Percentiles rank a stretch among this genome's conserved stretches.
phyloP scores from a whole-genome alignment of 2,113 vertebrate species.

The Alosa alosa region DNA sequence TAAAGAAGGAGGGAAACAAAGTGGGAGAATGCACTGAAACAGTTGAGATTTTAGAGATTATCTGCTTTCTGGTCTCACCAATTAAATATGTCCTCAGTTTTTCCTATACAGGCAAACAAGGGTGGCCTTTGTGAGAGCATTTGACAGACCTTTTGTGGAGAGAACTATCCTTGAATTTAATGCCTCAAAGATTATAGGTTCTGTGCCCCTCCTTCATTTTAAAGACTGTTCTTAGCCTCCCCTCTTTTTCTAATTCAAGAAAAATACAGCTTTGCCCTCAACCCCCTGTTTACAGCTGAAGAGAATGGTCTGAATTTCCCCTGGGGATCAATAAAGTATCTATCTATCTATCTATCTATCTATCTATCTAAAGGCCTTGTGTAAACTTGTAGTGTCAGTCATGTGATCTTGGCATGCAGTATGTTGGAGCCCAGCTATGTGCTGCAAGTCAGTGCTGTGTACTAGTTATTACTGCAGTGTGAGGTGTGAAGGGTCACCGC shows the following conservation, averaged over 20 bases:
- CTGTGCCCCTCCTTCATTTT: not conserved
- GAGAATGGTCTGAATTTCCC: not conserved
- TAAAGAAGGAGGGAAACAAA: not conserved
- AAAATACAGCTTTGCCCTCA: constrained; percentile 10
- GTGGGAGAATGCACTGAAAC: not conserved
- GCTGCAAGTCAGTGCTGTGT: not conserved
- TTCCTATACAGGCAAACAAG: not conserved
- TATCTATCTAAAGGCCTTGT: too few relatives aligned
- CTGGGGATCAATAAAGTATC: too few relatives aligned
- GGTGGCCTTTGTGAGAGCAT: not conserved
- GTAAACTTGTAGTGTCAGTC: not conserved
- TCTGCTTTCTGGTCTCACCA: not conserved
- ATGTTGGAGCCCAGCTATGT: not conserved
- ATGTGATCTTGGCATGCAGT: not conserved
- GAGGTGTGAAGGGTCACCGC: not conserved
- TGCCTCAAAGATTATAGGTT: not conserved
- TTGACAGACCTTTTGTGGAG: not conserved
- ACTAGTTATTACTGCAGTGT: not conserved
- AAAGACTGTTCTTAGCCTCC: not conserved
- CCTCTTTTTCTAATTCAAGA: constrained; percentile 12
- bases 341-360: too few relatives aligned
- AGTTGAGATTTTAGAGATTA: not conserved
- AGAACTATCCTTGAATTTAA: constrained; percentile 1
- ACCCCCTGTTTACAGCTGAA: not conserved
- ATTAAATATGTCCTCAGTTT: constrained; percentile 7